These are phyloP conservation scores for Eustalomyia histrio DNA, from an alignment of 2,888 invertebrate species.

Conservation along the genomic window DNA sequence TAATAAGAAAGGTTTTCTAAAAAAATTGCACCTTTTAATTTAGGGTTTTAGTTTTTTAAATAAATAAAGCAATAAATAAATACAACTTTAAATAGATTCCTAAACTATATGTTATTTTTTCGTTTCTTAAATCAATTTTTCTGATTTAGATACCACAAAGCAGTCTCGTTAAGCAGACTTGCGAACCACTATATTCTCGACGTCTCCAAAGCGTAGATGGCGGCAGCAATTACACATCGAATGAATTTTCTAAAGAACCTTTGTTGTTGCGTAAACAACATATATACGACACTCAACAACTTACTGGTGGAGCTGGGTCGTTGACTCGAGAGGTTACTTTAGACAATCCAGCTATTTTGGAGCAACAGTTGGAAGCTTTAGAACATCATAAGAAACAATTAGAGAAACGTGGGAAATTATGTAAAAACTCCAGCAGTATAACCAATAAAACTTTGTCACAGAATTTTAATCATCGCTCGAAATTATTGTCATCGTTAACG, in stretches of 20 bases:
- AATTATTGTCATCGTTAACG: slow-evolving; percentile 69
- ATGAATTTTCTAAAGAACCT: slow-evolving; percentile 40
- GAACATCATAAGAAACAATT: slow-evolving; percentile 79
- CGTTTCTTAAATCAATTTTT: slow-evolving; percentile 24
- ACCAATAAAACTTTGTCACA: slow-evolving; percentile 19
- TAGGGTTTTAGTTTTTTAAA: no score
- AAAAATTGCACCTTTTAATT: no score
- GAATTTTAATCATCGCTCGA: slow-evolving; percentile 63
- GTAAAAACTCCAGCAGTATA: slow-evolving; percentile 42
- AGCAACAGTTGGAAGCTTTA: slow-evolving; percentile 78
- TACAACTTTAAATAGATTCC: no score
- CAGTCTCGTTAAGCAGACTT: slow-evolving; percentile 84
- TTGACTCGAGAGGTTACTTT: slow-evolving; percentile 71
- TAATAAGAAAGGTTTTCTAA: no score
- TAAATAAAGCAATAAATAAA: no score
- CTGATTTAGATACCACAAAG: slow-evolving; percentile 85
- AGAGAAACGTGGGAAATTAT: slow-evolving; percentile 74
- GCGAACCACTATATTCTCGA: slow-evolving; percentile 88
- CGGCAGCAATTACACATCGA: slow-evolving; percentile 20
- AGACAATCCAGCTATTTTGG: slow-evolving; percentile 77
- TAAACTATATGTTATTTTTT: no score
- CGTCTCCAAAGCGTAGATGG: slow-evolving; percentile 81
- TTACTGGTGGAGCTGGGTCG: slow-evolving; percentile 5
- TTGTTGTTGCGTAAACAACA: slow-evolving; percentile 70
- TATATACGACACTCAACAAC: slow-evolving; percentile 60